Percentiles rank a stretch among this genome's conserved stretches.
Evolutionary conservation across 2,113 vertebrate genomes (phyloP).

Genomic region (Meriones unguiculatus): DNA sequence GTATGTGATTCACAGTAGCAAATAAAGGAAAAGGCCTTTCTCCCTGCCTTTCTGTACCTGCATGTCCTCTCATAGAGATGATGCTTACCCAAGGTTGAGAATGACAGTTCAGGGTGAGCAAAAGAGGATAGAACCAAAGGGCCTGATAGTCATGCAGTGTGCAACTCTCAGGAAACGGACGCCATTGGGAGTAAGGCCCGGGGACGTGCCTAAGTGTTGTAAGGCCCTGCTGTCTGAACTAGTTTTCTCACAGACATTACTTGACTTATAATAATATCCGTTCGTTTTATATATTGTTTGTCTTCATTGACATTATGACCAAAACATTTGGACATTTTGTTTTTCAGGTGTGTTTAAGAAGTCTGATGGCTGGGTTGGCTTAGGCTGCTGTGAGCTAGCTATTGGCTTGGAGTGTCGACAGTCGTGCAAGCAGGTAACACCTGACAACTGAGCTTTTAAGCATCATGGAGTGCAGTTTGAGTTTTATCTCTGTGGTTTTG

Average conservation of each 20-base stretch:
- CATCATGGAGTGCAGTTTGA: neutral
- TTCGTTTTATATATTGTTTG: neutral
- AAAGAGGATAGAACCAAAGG: neutral
- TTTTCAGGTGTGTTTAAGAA: slow-evolving; percentile 94
- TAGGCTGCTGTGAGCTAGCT: slow-evolving; percentile 98
- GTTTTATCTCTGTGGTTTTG: neutral
- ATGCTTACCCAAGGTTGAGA: neutral
- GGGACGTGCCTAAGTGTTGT: neutral
- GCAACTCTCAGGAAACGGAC: neutral
- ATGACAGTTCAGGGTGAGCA: neutral
- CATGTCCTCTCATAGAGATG: neutral
- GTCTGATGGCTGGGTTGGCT: slow-evolving; percentile 97
- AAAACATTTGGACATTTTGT: slow-evolving; percentile 73
- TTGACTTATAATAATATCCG: slow-evolving; percentile 15
- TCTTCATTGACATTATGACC: slow-evolving; percentile 45
- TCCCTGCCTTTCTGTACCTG: neutral
- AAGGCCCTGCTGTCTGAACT: neutral
- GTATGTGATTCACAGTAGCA: slow-evolving; percentile 19
- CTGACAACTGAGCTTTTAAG: neutral
- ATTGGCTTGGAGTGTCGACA: slow-evolving; percentile 96
- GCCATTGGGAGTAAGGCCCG: neutral
- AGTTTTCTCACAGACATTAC: neutral
- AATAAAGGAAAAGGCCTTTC: slow-evolving; percentile 1
- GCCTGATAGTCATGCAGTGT: neutral
- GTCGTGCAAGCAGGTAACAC: slow-evolving; percentile 95